Percentiles rank a stretch among this genome's conserved stretches.
Evolutionary conservation across 2,797 vertebrate species (phyloP).

Genomic region (Danio kyathit): DNA sequence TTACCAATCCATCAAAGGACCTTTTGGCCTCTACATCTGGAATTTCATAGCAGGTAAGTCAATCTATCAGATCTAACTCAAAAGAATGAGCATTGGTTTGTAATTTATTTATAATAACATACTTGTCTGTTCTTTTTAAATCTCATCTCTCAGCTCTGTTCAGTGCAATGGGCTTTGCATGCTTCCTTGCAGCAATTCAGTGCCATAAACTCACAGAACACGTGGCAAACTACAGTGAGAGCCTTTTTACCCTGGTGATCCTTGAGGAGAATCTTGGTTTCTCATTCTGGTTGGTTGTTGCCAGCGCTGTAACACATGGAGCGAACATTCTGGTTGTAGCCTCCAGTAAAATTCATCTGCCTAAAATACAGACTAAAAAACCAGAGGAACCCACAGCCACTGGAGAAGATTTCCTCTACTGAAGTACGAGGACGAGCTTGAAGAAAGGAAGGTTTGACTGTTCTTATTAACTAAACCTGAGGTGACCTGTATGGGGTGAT

Average conservation of each 20-base stretch:
- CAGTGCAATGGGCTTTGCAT: conserved; percentile 48
- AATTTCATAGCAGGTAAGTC: conserved; percentile 90
- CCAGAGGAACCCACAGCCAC: conserved; percentile 89
- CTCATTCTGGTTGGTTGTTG: conserved; percentile 94
- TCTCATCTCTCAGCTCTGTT: conserved; percentile 51
- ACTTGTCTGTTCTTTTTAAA: not conserved
- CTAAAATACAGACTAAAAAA: conserved; percentile 88
- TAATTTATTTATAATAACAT: not conserved
- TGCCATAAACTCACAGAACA: conserved; percentile 80
- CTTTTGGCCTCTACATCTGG: conserved; percentile 93
- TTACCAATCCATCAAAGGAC: conserved; percentile 93
- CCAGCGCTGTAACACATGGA: conserved; percentile 84
- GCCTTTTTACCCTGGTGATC: conserved; percentile 86
- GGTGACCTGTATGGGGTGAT: not conserved
- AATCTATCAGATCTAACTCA: not conserved
- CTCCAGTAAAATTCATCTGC: conserved; percentile 87
- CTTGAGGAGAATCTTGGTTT: conserved; percentile 87
- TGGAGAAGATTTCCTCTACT: conserved; percentile 93
- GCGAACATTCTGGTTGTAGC: conserved; percentile 87
- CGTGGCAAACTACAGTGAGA: conserved; percentile 91
- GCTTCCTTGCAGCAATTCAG: conserved; percentile 57
- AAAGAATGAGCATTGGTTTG: not conserved
- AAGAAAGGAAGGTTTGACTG: conserved; percentile 7
- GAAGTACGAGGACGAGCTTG: conserved; percentile 40
- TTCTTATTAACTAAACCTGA: not conserved